A percentile compares a stretch with the other conserved stretches of the same genome.
Evolutionary conservation across 2,113 vertebrate species (phyloP).

Genomic region (Rhizomys pruinosus): DNA sequence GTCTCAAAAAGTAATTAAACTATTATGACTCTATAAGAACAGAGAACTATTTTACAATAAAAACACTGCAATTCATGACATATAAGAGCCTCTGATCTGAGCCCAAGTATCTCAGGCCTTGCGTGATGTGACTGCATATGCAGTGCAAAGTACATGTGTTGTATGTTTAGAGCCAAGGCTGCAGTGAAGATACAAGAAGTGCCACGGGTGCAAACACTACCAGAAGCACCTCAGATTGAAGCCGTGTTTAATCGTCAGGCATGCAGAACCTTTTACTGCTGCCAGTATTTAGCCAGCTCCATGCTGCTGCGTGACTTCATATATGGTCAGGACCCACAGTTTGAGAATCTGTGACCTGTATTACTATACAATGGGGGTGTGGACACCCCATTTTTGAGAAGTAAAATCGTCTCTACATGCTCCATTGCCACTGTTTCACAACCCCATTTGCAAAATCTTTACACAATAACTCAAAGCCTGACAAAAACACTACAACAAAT

Average conservation of each 20-base stretch:
- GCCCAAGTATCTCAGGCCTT: neutral
- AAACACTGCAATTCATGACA: neutral
- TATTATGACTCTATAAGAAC: neutral
- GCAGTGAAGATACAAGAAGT: neutral
- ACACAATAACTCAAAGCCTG: neutral
- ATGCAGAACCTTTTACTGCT: neutral
- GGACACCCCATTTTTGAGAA: neutral
- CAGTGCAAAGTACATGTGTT: too few relatives aligned
- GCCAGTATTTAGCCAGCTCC: neutral
- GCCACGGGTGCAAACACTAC: too few relatives aligned
- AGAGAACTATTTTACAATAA: neutral
- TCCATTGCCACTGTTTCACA: neutral
- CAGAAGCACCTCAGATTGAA: neutral
- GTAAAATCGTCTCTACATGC: neutral
- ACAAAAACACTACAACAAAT: neutral
- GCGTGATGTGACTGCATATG: too few relatives aligned
- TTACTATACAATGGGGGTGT: rapidly evolving
- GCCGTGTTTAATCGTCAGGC: neutral
- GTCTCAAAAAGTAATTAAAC: too few relatives aligned
- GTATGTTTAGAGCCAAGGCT: neutral
- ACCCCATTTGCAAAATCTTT: neutral
- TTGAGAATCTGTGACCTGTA: neutral
- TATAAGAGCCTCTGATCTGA: neutral
- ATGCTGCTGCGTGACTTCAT: neutral
- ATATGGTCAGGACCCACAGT: neutral